phyloP scores from a whole-genome alignment of 2,113 vertebrate genomes.

The Lophochroa leadbeateri region DNA sequence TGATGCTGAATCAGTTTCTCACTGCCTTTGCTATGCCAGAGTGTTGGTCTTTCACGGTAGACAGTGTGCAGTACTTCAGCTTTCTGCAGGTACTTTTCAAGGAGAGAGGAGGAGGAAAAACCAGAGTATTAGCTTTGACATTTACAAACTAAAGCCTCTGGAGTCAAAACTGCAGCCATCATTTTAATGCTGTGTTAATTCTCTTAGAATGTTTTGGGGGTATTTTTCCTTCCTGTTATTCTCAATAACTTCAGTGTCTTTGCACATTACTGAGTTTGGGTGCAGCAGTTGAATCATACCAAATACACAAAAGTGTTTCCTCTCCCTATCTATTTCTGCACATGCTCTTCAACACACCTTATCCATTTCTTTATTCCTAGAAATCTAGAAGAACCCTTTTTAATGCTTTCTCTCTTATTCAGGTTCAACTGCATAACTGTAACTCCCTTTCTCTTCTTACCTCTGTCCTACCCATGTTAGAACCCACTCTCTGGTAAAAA shows the following conservation, averaged over 20 bases:
- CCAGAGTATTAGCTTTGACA: neutral
- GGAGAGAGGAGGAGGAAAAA: neutral
- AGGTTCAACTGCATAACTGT: neutral
- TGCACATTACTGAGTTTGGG: fast-evolving
- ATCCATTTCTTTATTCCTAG: neutral
- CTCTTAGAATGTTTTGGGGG: neutral
- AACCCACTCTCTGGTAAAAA: neutral
- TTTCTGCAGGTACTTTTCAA: neutral
- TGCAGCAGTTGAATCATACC: neutral
- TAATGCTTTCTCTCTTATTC: neutral
- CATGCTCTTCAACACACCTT: neutral
- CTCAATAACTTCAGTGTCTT: neutral
- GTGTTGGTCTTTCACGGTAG: neutral
- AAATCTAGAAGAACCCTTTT: neutral
- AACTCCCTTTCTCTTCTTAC: neutral
- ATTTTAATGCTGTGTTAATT: neutral
- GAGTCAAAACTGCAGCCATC: neutral
- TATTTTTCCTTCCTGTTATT: neutral
- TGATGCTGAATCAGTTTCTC: neutral
- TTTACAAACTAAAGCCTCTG: neutral
- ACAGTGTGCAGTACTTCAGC: neutral
- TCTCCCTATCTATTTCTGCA: neutral
- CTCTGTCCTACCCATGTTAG: neutral
- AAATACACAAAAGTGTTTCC: neutral
- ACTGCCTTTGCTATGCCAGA: neutral